Conservation (phyloP, 2,797 vertebrate species). For the Staurois parvus region DNA sequence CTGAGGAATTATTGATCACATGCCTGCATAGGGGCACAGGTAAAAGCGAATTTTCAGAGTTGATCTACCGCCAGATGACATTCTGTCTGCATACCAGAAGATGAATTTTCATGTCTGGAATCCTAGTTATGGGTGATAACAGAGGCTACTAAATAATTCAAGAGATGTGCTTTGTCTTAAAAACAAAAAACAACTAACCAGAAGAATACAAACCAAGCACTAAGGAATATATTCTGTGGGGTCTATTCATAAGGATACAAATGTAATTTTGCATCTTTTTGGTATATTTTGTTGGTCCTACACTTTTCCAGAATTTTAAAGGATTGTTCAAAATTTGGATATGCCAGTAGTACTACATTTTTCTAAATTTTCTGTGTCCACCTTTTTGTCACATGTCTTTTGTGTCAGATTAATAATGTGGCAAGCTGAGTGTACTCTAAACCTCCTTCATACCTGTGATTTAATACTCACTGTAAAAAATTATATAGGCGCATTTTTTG, state of each 20-base stretch:
- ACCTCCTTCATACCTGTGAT: too few relatives aligned
- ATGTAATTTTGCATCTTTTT: too few relatives aligned
- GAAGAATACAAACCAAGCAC: not conserved
- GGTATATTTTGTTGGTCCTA: too few relatives aligned
- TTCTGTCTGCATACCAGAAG: conserved; percentile 24
- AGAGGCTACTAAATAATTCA: not conserved
- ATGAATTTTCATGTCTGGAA: conserved; percentile 4
- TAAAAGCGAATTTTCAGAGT: not conserved
- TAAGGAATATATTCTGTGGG: not conserved
- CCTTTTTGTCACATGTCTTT: too few relatives aligned
- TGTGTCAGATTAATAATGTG: too few relatives aligned
- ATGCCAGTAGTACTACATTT: too few relatives aligned
- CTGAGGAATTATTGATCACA: not conserved
- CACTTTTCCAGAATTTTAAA: too few relatives aligned
- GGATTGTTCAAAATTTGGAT: too few relatives aligned
- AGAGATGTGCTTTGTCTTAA: not conserved
- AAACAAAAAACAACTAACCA: not conserved
- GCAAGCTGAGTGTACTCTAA: too few relatives aligned
- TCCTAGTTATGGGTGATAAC: not conserved
- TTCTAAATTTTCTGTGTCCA: too few relatives aligned
- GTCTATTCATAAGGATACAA: not conserved
- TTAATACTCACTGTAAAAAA: too few relatives aligned
- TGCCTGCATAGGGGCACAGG: not conserved
- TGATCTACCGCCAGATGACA: conserved; percentile 3
- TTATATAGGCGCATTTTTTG: too few relatives aligned